phyloP scores from a whole-genome alignment of 2,888 invertebrate species.

The Nephrocerus scutellatus region DNA sequence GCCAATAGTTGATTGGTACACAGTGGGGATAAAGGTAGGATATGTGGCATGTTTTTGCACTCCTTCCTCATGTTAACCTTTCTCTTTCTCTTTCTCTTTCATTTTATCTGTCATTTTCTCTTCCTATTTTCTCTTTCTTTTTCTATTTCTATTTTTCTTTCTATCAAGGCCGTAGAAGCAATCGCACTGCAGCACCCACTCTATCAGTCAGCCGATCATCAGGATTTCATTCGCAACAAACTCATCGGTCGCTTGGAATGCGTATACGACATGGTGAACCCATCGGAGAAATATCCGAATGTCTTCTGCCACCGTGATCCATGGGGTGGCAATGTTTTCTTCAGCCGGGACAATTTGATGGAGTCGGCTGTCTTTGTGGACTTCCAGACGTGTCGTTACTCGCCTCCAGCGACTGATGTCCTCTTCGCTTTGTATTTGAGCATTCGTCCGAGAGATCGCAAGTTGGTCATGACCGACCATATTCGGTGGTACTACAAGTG shows the following conservation, averaged over 20 bases:
- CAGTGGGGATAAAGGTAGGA: slow-evolving; percentile 27
- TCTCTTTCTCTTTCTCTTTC: too few species aligned
- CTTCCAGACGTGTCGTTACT: slow-evolving; percentile 41
- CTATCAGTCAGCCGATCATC: slow-evolving; percentile 24
- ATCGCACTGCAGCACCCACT: slow-evolving; percentile 29
- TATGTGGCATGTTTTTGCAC: background rate
- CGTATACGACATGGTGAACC: slow-evolving; percentile 34
- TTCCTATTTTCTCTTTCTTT: background rate
- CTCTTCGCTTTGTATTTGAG: slow-evolving; percentile 37
- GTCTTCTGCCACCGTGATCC: slow-evolving; percentile 48
- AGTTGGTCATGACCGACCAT: slow-evolving; percentile 22
- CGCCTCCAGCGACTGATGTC: slow-evolving; percentile 40
- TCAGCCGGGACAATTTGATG: slow-evolving; percentile 23
- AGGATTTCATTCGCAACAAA: slow-evolving; percentile 31
- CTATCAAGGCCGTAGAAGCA: slow-evolving; percentile 27
- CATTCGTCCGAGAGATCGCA: slow-evolving; percentile 25
- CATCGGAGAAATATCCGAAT: slow-evolving; percentile 44
- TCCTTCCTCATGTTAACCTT: background rate
- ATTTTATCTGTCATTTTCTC: background rate
- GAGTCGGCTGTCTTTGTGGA: slow-evolving; percentile 39
- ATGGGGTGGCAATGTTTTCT: slow-evolving; percentile 45
- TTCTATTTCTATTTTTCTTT: slow-evolving; percentile 1
- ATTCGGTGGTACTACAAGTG: slow-evolving; percentile 28
- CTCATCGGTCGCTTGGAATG: slow-evolving; percentile 29
- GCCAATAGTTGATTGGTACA: slow-evolving; percentile 32